These are phyloP conservation scores for Chlorospingus flavigularis DNA, from an alignment of 2,797 vertebrate species.

Conservation along the genomic window DNA sequence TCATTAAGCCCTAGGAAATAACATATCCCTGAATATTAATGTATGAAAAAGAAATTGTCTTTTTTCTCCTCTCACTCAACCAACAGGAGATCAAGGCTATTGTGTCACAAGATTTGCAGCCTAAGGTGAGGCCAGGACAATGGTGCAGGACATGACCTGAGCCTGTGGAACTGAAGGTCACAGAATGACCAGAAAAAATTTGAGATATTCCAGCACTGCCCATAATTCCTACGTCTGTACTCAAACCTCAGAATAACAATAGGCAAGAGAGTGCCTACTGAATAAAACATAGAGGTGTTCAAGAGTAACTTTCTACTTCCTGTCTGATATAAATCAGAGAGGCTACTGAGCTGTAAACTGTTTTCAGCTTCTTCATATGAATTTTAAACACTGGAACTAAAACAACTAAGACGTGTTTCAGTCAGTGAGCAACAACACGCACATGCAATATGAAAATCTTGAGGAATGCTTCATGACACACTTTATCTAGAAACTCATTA, in stretches of 20 bases:
- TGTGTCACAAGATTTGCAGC: background rate
- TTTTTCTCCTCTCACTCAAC: background rate
- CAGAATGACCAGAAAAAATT: background rate
- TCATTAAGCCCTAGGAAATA: background rate
- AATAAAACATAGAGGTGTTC: constrained; percentile 15
- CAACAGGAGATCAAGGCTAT: background rate
- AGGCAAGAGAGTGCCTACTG: background rate
- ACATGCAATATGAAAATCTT: background rate
- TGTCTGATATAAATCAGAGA: constrained; percentile 9
- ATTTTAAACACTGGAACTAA: background rate
- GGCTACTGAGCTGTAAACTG: background rate
- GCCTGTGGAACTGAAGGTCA: background rate
- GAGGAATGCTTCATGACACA: background rate
- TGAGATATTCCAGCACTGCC: background rate
- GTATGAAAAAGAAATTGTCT: background rate
- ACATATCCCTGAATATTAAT: background rate
- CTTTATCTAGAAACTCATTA: background rate
- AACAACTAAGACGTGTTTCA: background rate
- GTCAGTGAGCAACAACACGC: background rate
- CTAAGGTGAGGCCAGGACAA: background rate
- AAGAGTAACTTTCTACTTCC: background rate
- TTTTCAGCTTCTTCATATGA: background rate
- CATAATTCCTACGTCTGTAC: background rate
- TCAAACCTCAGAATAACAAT: background rate
- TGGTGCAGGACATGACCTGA: background rate